Conservation (phyloP, 23 tunicate genomes). For the Clavelina lepadiformis region DNA sequence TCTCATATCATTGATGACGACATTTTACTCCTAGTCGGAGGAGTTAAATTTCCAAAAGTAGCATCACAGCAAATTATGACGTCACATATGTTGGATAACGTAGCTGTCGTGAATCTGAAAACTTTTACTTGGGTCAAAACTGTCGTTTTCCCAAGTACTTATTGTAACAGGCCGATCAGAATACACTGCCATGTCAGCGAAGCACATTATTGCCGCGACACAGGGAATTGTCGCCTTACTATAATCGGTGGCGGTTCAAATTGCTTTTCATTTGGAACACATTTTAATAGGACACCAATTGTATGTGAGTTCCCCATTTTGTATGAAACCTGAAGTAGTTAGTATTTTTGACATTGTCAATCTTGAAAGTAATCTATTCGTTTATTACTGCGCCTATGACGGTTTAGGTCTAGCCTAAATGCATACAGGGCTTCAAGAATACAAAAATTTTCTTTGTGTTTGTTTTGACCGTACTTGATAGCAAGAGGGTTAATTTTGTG, state of each 20-base stretch:
- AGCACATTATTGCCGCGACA: not conserved
- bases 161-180: not conserved
- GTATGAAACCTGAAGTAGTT: too few relatives aligned
- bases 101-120: conserved; percentile 30
- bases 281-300: conserved; percentile 45
- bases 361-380: too few relatives aligned
- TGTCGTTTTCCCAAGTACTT: conserved; percentile 1
- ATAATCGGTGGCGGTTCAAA: conserved; percentile 84
- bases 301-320: too few relatives aligned
- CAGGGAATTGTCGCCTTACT: conserved; percentile 3
- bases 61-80: not conserved
- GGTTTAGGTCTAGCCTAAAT: too few relatives aligned
- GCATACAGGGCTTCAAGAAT: too few relatives aligned
- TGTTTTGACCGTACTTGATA: too few relatives aligned
- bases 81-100: not conserved
- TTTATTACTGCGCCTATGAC: too few relatives aligned
- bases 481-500: too few relatives aligned
- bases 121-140: conserved; percentile 11
- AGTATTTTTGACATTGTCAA: too few relatives aligned
- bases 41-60: conserved; percentile 31
- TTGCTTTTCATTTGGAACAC: conserved; percentile 91
- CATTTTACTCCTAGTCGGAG: conserved; percentile 54
- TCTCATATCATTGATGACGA: conserved; percentile 22
- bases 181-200: conserved; percentile 55
- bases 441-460: too few relatives aligned